A percentile compares a stretch with the other conserved stretches of the same genome.
Evolutionary conservation across 35 echinoderm and acorn worm species (phyloP).

Genomic region (Apostichopus parvimensis): DNA sequence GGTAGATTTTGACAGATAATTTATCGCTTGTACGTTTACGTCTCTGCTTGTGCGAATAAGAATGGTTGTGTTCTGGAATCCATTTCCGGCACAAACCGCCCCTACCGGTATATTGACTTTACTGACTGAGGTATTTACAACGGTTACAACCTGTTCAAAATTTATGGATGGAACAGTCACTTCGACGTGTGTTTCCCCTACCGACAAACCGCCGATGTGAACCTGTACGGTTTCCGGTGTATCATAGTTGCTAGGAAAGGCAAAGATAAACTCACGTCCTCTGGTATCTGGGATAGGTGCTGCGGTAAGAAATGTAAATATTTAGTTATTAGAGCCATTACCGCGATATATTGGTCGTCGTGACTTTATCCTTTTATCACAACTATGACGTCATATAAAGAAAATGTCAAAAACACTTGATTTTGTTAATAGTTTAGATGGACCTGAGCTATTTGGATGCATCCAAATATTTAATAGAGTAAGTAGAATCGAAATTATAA

Average conservation of each 20-base stretch:
- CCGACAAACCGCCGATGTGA: slow-evolving; percentile 63
- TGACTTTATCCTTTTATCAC: too few relatives aligned
- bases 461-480: too few relatives aligned
- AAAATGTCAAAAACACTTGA: too few relatives aligned
- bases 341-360: too few relatives aligned
- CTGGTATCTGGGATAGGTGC: too few relatives aligned
- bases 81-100: slow-evolving; percentile 67
- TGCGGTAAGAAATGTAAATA: too few relatives aligned
- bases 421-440: too few relatives aligned
- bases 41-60: slow-evolving; percentile 50
- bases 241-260: slow-evolving; percentile 73
- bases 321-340: too few relatives aligned
- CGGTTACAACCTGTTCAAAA: slow-evolving; percentile 35
- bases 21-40: slow-evolving; percentile 75
- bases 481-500: too few relatives aligned
- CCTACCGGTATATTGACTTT: slow-evolving; percentile 53
- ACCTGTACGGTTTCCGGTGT: slow-evolving; percentile 48
- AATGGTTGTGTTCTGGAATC: slow-evolving; percentile 78
- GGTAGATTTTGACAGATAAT: slow-evolving; percentile 63
- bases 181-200: slow-evolving; percentile 50
- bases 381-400: too few relatives aligned
- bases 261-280: slow-evolving; percentile 84
- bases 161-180: slow-evolving; percentile 60
- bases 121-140: slow-evolving; percentile 25
- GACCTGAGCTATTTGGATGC: too few relatives aligned